Evolutionary conservation across 2,113 vertebrate genomes (phyloP).

Genomic region (Eolophus roseicapilla): DNA sequence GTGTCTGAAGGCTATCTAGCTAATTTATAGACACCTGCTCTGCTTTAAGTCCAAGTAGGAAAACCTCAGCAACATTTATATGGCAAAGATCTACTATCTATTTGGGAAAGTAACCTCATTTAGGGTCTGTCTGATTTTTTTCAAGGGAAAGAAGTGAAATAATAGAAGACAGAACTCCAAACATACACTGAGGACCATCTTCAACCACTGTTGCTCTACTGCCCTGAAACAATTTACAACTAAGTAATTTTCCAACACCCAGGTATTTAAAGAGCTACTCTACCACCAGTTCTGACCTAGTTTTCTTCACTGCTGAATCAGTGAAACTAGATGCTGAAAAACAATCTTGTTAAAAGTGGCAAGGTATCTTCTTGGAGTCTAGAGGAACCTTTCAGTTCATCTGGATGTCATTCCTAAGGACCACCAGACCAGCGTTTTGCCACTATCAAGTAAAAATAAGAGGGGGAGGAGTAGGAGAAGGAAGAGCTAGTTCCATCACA

Average conservation of each 20-base stretch:
- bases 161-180: background rate
- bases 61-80: background rate
- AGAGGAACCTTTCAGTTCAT: background rate
- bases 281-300: background rate
- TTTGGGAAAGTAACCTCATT: background rate
- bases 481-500: background rate
- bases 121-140: background rate
- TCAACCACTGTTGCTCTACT: background rate
- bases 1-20: background rate
- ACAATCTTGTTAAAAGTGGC: background rate
- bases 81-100: background rate
- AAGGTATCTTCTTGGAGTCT: background rate
- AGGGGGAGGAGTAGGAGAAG: background rate
- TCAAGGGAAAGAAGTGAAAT: background rate
- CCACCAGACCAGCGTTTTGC: background rate
- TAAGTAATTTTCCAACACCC: background rate
- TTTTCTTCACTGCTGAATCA: background rate
- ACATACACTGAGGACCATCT: rapidly evolving
- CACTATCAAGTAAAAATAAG: background rate
- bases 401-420: background rate
- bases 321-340: background rate
- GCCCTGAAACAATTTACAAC: background rate
- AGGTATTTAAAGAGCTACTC: background rate
- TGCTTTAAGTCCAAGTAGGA: background rate
- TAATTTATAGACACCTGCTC: background rate